Evolutionary conservation across 1,140 invertebrate genomes (phyloP).

Genomic region (Pachyrhynchus sulphureomaculatus): DNA sequence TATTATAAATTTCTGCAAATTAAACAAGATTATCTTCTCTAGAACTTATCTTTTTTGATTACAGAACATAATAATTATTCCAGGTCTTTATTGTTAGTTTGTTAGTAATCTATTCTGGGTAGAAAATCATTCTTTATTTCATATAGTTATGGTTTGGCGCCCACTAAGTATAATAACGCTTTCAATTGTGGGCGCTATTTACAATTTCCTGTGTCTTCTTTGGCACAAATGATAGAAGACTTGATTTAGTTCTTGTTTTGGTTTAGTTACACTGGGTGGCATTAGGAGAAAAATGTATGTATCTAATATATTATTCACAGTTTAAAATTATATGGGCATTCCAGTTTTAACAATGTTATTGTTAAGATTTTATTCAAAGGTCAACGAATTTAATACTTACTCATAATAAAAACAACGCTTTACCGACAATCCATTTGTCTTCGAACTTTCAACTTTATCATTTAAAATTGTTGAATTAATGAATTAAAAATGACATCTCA

Average conservation of each 20-base stretch:
- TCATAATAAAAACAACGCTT: too few relatives aligned
- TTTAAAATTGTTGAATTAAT: too few relatives aligned
- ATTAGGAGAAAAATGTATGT: neutral
- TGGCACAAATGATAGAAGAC: neutral
- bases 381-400: too few relatives aligned
- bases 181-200: conserved; percentile 20
- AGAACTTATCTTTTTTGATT: conserved; percentile 1
- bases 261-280: neutral
- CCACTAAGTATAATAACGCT: conserved; percentile 15
- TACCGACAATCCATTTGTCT: too few relatives aligned
- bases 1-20: neutral
- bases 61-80: conserved; percentile 8
- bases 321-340: too few relatives aligned
- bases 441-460: too few relatives aligned
- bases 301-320: too few relatives aligned
- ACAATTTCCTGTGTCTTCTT: conserved; percentile 25
- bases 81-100: conserved; percentile 15
- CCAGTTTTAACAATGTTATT: too few relatives aligned
- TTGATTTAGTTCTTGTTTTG: conserved; percentile 1
- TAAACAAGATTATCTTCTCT: neutral
- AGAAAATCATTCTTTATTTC: conserved; percentile 15
- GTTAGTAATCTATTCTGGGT: conserved; percentile 16
- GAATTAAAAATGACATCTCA: too few relatives aligned
- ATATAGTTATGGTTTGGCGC: conserved; percentile 19
- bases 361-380: too few relatives aligned